Evolutionary conservation across 2,888 invertebrate species (phyloP).

Genomic region (Cephus spinipes): DNA sequence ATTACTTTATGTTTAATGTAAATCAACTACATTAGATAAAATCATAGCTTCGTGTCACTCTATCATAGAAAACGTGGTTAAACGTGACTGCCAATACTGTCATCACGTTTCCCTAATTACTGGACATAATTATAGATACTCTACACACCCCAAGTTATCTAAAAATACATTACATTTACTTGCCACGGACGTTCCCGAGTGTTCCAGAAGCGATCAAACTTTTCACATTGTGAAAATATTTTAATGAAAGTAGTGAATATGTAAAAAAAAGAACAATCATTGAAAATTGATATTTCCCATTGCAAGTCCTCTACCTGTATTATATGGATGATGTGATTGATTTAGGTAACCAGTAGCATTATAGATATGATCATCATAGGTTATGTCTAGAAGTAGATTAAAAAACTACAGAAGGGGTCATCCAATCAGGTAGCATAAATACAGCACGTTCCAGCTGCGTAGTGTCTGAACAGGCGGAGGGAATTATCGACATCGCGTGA

Average conservation of each 20-base stretch:
- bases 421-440: neutral
- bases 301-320: neutral
- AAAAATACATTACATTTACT: neutral
- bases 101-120: neutral
- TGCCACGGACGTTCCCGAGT: neutral
- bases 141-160: neutral
- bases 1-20: neutral
- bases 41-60: neutral
- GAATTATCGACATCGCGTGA: slow-evolving; percentile 52
- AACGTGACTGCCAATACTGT: neutral
- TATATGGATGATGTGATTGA: neutral
- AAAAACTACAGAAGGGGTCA: neutral
- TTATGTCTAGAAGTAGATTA: neutral
- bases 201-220: neutral
- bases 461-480: slow-evolving; percentile 3
- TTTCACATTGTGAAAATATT: neutral
- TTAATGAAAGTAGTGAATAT: neutral
- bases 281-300: neutral
- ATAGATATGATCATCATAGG: neutral
- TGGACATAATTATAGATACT: neutral
- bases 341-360: neutral
- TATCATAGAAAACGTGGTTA: neutral
- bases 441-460: slow-evolving; percentile 7
- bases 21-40: neutral
- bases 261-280: neutral